phyloP scores from a whole-genome alignment of 2,113 vertebrate genomes.

The Platycercus adscitus region DNA sequence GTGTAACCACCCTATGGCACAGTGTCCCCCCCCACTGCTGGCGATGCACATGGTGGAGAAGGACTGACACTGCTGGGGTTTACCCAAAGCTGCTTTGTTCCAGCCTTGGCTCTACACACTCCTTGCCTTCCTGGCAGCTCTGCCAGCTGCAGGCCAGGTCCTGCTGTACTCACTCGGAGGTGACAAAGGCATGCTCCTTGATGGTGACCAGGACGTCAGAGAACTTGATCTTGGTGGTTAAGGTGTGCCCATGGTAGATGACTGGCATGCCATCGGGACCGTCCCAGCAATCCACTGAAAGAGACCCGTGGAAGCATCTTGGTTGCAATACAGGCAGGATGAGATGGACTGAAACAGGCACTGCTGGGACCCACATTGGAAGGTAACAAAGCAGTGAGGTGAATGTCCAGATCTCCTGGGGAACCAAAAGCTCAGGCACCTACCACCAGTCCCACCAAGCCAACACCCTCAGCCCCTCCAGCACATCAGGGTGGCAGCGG shows the following conservation, averaged over 20 bases:
- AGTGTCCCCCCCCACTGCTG: not conserved
- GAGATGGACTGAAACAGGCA: not conserved
- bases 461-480: not conserved
- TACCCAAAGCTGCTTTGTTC: not conserved
- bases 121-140: not conserved
- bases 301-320: not conserved
- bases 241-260: constrained; percentile 98
- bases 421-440: fast-evolving
- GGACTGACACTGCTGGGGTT: not conserved
- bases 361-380: fast-evolving
- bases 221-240: constrained; percentile 99
- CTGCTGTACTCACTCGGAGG: constrained; percentile 89
- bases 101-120: not conserved
- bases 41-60: not conserved
- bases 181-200: constrained; percentile 97
- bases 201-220: constrained; percentile 92
- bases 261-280: constrained; percentile 97
- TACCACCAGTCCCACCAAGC: not conserved
- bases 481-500: fast-evolving
- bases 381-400: not conserved
- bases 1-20: not conserved
- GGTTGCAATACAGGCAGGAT: not conserved
- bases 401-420: not conserved
- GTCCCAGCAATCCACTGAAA: constrained; percentile 98
- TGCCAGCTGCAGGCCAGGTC: not conserved